Evolutionary conservation across 2,113 vertebrate species (phyloP).

Genomic region (Aphyosemion australe): DNA sequence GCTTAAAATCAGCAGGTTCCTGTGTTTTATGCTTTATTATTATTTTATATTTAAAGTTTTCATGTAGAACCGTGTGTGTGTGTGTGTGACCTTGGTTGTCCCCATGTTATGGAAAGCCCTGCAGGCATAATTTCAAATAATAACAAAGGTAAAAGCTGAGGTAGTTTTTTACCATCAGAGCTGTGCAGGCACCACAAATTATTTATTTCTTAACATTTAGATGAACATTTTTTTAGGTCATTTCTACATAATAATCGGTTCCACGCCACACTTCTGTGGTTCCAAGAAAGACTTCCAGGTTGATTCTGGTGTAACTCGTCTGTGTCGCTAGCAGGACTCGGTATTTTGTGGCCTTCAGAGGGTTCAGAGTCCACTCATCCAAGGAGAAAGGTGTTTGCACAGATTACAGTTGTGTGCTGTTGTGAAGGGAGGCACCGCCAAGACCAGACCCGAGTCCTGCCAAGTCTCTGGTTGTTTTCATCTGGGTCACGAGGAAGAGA

Average conservation of each 20-base stretch:
- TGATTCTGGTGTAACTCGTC: slow-evolving; percentile 9
- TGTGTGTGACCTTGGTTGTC: slow-evolving; percentile 16
- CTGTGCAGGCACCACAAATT: too few species aligned
- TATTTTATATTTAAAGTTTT: neutral
- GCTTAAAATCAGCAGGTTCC: neutral
- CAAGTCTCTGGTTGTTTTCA: slow-evolving; percentile 50
- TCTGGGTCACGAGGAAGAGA: slow-evolving; percentile 73
- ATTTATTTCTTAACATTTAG: too few species aligned
- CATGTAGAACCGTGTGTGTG: too few species aligned
- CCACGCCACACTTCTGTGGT: neutral
- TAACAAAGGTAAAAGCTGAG: neutral
- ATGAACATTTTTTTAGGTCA: neutral
- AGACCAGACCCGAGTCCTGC: slow-evolving; percentile 45
- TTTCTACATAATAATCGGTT: too few species aligned
- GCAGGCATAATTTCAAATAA: neutral
- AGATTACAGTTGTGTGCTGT: slow-evolving; percentile 37
- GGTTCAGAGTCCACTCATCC: slow-evolving; percentile 34
- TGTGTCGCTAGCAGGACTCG: slow-evolving; percentile 14
- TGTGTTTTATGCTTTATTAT: slow-evolving; percentile 8
- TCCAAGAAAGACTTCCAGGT: slow-evolving; percentile 1
- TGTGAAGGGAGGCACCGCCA: slow-evolving; percentile 22
- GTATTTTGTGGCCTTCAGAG: too few species aligned
- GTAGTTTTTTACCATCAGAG: too few species aligned
- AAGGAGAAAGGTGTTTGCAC: slow-evolving; percentile 38
- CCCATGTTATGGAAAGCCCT: neutral